Evolutionary conservation across 2,797 vertebrate genomes (phyloP), one percentile per base, ranked within the genome.

Genomic region (Peromyscus aztecus): DNA sequence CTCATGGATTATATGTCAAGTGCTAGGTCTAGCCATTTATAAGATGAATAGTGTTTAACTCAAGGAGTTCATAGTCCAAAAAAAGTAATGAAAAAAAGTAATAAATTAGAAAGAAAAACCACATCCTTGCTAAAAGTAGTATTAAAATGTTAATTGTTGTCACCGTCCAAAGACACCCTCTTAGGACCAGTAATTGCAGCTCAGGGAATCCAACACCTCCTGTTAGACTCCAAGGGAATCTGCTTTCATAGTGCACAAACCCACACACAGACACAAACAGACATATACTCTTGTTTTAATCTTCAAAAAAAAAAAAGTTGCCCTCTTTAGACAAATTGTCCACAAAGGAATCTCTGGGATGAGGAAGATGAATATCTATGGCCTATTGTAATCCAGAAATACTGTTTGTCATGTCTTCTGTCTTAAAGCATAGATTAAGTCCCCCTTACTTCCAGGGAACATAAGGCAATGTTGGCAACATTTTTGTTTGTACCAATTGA

Each of bases 41-140:
- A 63, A 96, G 34, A 69, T 94, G 49, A 89, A 85, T 59, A 37
- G 7, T 61, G 55, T 34, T 78, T 89, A 65, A 67, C 52, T 87
- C 40, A 49, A 65, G 34, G 63, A 83, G 73, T 87, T 84, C 94
- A 73, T 24, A 55, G 17, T 63, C 57, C 84, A 71, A 57, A 37
- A 91, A 90, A 43, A 75, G 40, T 89, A 83, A 80, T 89, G 29
- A 23, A 27, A 40, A n/a, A 83, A 61, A 10, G 24, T 57, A 91
- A 82, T 40, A 67, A 88, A 73, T 90, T 49, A 94, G 34, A 96
- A 81, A 78, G 49, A 81, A 94, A 89, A 82, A n/a, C 57, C 43
- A 43, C 63, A 90, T 80, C 6, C 43, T 88, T 77, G 37, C 46
- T 96, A 91, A 63, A 67, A 75, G 2, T 85, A 43, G 46, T 57